Base-by-base conservation (phyloP, 1,140 invertebrate species). In the Pogonomyrmex californicus region DNA sequence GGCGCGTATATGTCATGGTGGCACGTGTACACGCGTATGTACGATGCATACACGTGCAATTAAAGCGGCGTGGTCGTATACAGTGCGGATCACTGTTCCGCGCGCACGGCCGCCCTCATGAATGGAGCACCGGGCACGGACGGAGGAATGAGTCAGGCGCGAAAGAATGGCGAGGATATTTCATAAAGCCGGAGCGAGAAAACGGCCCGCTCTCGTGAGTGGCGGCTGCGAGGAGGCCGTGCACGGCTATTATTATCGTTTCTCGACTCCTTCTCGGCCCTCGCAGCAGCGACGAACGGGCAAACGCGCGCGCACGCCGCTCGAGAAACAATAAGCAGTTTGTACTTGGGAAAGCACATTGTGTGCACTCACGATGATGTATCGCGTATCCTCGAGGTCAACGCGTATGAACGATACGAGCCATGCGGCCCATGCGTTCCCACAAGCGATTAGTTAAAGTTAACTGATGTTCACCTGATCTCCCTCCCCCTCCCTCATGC, bases 241-340 rank as follows among this genome's bases (percentile, higher is more conserved):
- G 60, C 71, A 51, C 68, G 86, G 90, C 86, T 91, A 91, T 92
- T 92, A 93, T 93, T 92, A 91, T 91, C 87, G 85, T 79, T 87
- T 86, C 73, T 78, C 68, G 66, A 54, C 79, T 85, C 49, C 73
- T 70, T 82, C 79, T 60, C 73, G 36, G 83, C 76, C 83, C 87
- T 88, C 79, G 71, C 77, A 38, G 49, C 79, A 58, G 60, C 85
- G 75, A 86, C 66, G 51, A 81, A 62, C 63, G 63, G n/a, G 62
- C 51, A 54, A 60, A 14, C 82, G 58, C 41, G 62, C 51, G 41
- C 51, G 63, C 30, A n/a, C 58, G 47, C 62, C 79, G 85, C 56
- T 54, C 76, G 71, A 86, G 58, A 88, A 87, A 92, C 91, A 92
- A 92, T 91, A 90, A 91, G 87, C 88, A 90, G 90, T 90, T 92